These are phyloP conservation scores for Cololabis saira DNA, from an alignment of 2,113 vertebrate species.

Conservation along the genomic window DNA sequence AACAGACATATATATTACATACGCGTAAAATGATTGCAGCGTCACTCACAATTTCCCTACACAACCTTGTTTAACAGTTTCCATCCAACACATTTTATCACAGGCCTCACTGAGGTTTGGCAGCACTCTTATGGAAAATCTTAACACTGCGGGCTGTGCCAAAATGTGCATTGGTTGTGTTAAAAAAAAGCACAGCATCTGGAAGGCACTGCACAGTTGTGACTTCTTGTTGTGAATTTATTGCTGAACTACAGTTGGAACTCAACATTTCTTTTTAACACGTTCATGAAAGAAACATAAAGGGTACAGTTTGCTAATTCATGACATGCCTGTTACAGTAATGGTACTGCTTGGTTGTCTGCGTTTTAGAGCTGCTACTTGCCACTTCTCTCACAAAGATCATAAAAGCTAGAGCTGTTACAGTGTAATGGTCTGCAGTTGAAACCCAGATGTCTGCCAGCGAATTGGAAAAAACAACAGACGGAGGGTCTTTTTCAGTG, in stretches of 20 bases:
- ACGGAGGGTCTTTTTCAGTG: slow-evolving; percentile 28
- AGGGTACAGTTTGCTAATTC: slow-evolving; percentile 37
- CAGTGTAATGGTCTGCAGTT: slow-evolving; percentile 50
- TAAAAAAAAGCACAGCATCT: slow-evolving; percentile 66
- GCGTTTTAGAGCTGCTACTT: slow-evolving; percentile 53
- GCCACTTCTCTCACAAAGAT: slow-evolving; percentile 60
- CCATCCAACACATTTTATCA: slow-evolving; percentile 55
- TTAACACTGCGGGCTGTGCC: slow-evolving; percentile 56
- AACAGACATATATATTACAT: no score
- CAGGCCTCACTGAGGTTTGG: slow-evolving; percentile 69
- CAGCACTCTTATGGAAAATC: slow-evolving; percentile 71
- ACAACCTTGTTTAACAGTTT: slow-evolving; percentile 54
- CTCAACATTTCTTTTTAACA: slow-evolving; percentile 2
- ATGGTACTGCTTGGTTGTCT: slow-evolving; percentile 30
- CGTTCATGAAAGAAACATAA: slow-evolving; percentile 12
- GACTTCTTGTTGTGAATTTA: slow-evolving; percentile 15
- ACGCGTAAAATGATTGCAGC: no score
- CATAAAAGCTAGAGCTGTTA: slow-evolving; percentile 48
- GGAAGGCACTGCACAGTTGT: not conserved
- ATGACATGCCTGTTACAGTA: slow-evolving; percentile 11
- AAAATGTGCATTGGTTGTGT: slow-evolving; percentile 51
- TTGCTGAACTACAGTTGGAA: slow-evolving; percentile 5
- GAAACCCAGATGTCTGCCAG: slow-evolving; percentile 67
- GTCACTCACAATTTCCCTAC: slow-evolving; percentile 10
- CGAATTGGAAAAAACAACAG: slow-evolving; percentile 33